phyloP scores from a whole-genome alignment of 92 coral and sea anemone species.

The Ricordea florida region DNA sequence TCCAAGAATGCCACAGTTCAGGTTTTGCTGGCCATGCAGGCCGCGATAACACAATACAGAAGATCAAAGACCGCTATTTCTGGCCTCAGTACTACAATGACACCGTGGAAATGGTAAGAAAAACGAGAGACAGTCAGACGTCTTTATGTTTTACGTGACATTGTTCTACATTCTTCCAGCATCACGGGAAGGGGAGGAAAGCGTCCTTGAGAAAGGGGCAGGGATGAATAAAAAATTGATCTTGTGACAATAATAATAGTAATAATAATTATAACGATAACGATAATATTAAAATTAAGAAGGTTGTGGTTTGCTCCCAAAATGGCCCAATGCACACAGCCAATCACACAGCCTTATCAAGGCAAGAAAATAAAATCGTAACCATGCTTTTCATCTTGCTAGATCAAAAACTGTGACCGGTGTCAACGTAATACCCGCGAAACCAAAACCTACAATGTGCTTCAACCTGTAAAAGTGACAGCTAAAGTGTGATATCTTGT shows the following conservation, averaged over 20 bases:
- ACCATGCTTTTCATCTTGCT: background rate
- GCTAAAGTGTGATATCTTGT: constrained; percentile 65
- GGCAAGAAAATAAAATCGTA: background rate
- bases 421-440: constrained; percentile 56
- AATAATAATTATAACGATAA: too few relatives aligned
- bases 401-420: constrained; percentile 54
- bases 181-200: too few relatives aligned
- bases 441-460: constrained; percentile 32
- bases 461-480: constrained; percentile 60
- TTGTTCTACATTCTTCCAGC: background rate
- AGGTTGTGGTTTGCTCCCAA: too few relatives aligned
- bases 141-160: constrained; percentile 1
- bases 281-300: too few relatives aligned
- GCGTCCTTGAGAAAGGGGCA: too few relatives aligned
- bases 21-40: constrained; percentile 44
- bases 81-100: constrained; percentile 47
- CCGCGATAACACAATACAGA: constrained; percentile 39
- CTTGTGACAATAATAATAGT: too few relatives aligned
- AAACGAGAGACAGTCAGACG: background rate
- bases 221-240: background rate
- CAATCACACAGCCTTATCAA: background rate
- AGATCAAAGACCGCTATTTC: constrained; percentile 43
- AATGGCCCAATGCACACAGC: background rate
- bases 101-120: constrained; percentile 28
- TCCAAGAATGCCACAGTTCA: constrained; percentile 37